Percentiles rank a stretch among this genome's conserved stretches.
Conservation (phyloP, 2,888 invertebrate species). For the Monoplex corrugatus region DNA sequence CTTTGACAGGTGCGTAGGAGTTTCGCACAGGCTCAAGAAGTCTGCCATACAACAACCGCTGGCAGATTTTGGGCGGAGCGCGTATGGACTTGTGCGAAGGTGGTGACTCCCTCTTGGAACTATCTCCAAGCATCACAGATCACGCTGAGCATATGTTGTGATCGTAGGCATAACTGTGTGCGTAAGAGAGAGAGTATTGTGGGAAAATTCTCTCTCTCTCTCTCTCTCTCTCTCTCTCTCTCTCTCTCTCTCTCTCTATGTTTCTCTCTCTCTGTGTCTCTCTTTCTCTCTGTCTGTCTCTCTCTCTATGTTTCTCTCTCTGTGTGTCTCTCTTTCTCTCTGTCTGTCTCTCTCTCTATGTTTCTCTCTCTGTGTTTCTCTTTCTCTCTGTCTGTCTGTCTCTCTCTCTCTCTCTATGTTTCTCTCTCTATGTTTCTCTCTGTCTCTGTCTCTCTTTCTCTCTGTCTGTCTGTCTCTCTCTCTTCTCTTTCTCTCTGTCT, state of each 20-base stretch:
- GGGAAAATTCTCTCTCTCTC: neutral
- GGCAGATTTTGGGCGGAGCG: too few relatives aligned
- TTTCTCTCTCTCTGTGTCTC: neutral
- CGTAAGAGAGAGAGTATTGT: too few relatives aligned
- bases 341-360: neutral
- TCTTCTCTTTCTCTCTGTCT: neutral
- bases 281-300: too few relatives aligned
- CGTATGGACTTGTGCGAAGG: too few relatives aligned
- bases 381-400: too few relatives aligned
- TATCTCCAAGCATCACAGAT: too few relatives aligned
- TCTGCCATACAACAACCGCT: too few relatives aligned
- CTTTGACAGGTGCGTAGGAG: too few relatives aligned
- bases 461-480: neutral
- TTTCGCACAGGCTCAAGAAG: too few relatives aligned
- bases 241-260: neutral
- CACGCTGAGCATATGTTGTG: too few relatives aligned
- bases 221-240: neutral
- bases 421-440: neutral
- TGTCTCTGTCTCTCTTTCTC: neutral
- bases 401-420: neutral
- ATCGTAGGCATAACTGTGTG: too few relatives aligned
- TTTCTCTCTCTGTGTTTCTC: neutral
- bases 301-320: neutral
- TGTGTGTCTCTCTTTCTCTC: neutral
- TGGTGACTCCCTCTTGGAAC: too few relatives aligned